Evolutionary conservation across 2,888 invertebrate species (phyloP).

Genomic region (Nymphalis polychloros): DNA sequence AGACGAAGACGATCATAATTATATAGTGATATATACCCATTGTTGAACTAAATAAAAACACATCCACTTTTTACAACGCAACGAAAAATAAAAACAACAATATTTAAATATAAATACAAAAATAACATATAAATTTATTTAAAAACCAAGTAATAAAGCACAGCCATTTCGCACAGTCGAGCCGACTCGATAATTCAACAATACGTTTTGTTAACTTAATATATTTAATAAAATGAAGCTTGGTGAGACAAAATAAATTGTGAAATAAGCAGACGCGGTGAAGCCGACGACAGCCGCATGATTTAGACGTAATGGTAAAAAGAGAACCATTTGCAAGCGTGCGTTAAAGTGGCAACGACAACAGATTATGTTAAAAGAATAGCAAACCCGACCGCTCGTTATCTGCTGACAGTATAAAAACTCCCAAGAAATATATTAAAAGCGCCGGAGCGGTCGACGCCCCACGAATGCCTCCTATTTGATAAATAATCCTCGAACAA

Average conservation of each 20-base stretch:
- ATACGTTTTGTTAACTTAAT: background rate
- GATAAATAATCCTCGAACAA: constrained; percentile 68
- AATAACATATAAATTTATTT: no score
- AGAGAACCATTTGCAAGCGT: constrained; percentile 43
- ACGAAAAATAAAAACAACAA: no score
- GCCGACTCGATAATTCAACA: background rate
- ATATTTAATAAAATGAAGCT: constrained; percentile 14
- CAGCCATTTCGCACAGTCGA: no score
- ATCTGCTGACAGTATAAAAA: constrained; percentile 67
- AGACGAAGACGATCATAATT: no score
- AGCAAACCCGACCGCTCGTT: constrained; percentile 58
- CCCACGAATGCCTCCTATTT: constrained; percentile 58
- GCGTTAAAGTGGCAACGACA: constrained; percentile 50
- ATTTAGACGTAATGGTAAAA: constrained; percentile 48
- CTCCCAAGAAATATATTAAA: constrained; percentile 58
- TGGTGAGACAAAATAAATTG: constrained; percentile 16
- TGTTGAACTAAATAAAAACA: no score
- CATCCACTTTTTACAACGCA: no score
- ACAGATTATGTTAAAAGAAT: constrained; percentile 58
- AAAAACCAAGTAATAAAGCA: no score
- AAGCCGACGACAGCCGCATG: constrained; percentile 33
- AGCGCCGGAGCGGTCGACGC: constrained; percentile 45
- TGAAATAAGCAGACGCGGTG: constrained; percentile 36
- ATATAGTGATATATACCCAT: no score
- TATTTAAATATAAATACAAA: no score